phyloP scores from a whole-genome alignment of 2,888 invertebrate genomes.

The Piscicola geometra region DNA sequence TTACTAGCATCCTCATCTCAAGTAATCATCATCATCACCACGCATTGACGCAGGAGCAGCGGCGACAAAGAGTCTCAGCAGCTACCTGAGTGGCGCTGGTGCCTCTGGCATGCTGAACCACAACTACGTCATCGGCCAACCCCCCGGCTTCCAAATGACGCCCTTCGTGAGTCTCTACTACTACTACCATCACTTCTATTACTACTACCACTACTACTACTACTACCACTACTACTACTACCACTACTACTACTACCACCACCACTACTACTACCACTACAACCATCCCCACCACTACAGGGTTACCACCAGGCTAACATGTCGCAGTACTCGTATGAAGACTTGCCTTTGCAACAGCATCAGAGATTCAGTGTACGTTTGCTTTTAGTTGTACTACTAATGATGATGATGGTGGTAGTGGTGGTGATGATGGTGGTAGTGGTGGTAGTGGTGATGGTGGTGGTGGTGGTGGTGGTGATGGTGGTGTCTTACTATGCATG shows the following conservation, averaged over 20 bases:
- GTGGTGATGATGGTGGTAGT: too few species aligned
- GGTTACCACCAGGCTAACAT: conserved; percentile 4
- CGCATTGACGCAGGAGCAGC: neutral
- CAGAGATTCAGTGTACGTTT: neutral
- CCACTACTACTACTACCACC: too few species aligned
- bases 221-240: too few species aligned
- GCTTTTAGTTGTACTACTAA: too few species aligned
- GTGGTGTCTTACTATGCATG: neutral
- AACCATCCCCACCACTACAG: neutral
- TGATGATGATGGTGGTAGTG: too few species aligned
- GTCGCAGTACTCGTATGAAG: conserved; percentile 1
- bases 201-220: too few species aligned
- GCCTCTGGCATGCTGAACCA: conserved; percentile 21
- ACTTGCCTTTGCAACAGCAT: conserved; percentile 15
- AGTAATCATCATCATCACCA: neutral
- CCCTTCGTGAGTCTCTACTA: conserved; percentile 33
- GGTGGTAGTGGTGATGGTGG: neutral
- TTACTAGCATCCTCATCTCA: neutral
- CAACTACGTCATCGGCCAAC: conserved; percentile 38
- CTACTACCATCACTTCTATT: too few species aligned
- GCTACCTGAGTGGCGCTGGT: neutral
- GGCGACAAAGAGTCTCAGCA: conserved; percentile 26
- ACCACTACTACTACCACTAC: too few species aligned
- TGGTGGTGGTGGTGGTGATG: neutral
- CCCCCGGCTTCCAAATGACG: conserved; percentile 37